Conservation (phyloP, 1,140 invertebrate genomes). For the Trichoplusia ni region DNA sequence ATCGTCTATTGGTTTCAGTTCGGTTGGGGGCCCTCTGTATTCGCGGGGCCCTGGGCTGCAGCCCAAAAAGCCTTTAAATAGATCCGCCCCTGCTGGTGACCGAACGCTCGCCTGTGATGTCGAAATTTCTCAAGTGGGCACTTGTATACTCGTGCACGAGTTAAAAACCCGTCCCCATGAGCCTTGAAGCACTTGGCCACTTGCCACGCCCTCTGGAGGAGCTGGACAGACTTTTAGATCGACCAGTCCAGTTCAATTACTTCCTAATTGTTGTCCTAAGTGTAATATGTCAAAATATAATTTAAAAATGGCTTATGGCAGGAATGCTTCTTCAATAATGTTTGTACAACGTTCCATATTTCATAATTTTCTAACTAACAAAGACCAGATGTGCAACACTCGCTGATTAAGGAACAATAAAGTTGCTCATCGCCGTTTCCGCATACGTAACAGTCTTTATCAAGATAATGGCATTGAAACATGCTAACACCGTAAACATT, state of each 20-base stretch:
- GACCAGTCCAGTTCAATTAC: conserved; percentile 41
- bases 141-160: conserved; percentile 54
- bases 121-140: conserved; percentile 66
- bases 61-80: too few species aligned
- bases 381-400: conserved; percentile 52
- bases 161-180: conserved; percentile 67
- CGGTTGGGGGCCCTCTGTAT: too few species aligned
- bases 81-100: too few species aligned
- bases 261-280: conserved; percentile 48
- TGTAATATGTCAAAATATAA: conserved; percentile 1
- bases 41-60: too few species aligned
- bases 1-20: too few species aligned
- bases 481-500: conserved; percentile 53
- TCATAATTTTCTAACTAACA: conserved; percentile 40
- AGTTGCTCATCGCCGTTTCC: conserved; percentile 57
- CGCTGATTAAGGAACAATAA: conserved; percentile 59
- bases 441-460: conserved; percentile 67
- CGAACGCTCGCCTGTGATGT: conserved; percentile 48
- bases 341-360: conserved; percentile 13
- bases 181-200: conserved; percentile 68
- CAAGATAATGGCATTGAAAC: conserved; percentile 71
- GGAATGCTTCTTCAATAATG: not conserved
- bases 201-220: conserved; percentile 68
- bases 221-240: conserved; percentile 49
- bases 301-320: not conserved